phyloP scores from a whole-genome alignment of 2,113 vertebrate species.

The Sinocyclocheilus anophthalmus region DNA sequence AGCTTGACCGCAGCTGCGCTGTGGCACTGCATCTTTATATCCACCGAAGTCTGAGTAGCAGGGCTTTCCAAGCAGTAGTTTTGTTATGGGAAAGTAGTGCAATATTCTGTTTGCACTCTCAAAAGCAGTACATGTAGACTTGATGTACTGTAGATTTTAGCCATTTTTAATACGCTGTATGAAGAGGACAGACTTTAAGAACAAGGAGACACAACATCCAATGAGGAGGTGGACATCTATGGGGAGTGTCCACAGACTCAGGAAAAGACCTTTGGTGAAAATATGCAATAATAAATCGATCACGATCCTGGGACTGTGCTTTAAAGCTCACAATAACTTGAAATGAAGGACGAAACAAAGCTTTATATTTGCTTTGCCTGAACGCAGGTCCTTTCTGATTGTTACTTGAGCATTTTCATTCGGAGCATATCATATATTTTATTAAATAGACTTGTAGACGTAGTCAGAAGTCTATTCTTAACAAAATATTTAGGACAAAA shows the following conservation, averaged over 20 bases:
- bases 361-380: neutral
- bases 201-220: neutral
- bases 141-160: constrained; percentile 30
- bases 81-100: constrained; percentile 25
- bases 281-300: neutral
- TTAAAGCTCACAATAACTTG: constrained; percentile 20
- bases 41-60: constrained; percentile 19
- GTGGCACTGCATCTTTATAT: constrained; percentile 1
- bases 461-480: constrained; percentile 13
- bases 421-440: constrained; percentile 24
- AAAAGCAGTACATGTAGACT: constrained; percentile 29
- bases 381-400: constrained; percentile 13
- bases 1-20: neutral
- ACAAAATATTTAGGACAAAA: neutral
- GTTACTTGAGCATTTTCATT: constrained; percentile 25
- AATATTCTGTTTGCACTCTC: constrained; percentile 26
- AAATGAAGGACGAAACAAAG: neutral
- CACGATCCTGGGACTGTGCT: constrained; percentile 23
- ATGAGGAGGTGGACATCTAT: neutral
- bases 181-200: neutral
- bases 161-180: neutral
- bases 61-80: constrained; percentile 32
- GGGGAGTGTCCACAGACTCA: constrained; percentile 22
- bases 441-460: constrained; percentile 32
- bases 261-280: constrained; percentile 32